Evolutionary conservation across 2,797 vertebrate species (phyloP).

Genomic region (Rhyacichthys aspro): DNA sequence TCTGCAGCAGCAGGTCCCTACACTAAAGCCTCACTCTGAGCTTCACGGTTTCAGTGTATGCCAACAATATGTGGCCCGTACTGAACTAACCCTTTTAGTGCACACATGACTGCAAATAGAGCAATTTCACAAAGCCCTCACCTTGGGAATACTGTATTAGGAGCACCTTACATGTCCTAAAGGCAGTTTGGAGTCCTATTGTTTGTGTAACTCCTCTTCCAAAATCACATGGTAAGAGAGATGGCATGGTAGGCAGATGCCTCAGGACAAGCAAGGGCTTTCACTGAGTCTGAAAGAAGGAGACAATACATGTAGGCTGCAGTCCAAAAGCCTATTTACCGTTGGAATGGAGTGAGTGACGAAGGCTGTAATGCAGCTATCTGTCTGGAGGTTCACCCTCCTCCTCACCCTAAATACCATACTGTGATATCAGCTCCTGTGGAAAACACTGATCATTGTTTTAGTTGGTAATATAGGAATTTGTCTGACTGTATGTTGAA

Average conservation of each 20-base stretch:
- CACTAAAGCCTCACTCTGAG: slow-evolving; percentile 33
- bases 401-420: slow-evolving; percentile 55
- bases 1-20: slow-evolving; percentile 17
- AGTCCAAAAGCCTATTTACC: slow-evolving; percentile 72
- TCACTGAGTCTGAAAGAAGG: slow-evolving; percentile 68
- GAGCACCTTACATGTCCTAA: slow-evolving; percentile 38
- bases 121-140: slow-evolving; percentile 20
- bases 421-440: slow-evolving; percentile 51
- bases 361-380: slow-evolving; percentile 60
- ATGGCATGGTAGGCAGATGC: slow-evolving; percentile 68
- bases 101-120: slow-evolving; percentile 19
- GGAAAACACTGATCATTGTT: slow-evolving; percentile 53
- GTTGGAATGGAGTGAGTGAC: slow-evolving; percentile 72
- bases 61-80: slow-evolving; percentile 44
- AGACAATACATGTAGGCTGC: slow-evolving; percentile 75
- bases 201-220: slow-evolving; percentile 47
- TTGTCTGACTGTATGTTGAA: slow-evolving; percentile 53
- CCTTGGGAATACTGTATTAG: slow-evolving; percentile 35
- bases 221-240: slow-evolving; percentile 66
- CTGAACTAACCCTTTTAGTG: slow-evolving; percentile 61
- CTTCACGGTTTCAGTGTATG: slow-evolving; percentile 27
- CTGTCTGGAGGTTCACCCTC: slow-evolving; percentile 60
- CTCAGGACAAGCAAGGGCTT: slow-evolving; percentile 75
- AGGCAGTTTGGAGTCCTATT: slow-evolving; percentile 51
- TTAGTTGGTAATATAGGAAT: slow-evolving; percentile 54